Conservation (phyloP, 1,140 invertebrate species). For the Adelges cooleyi region DNA sequence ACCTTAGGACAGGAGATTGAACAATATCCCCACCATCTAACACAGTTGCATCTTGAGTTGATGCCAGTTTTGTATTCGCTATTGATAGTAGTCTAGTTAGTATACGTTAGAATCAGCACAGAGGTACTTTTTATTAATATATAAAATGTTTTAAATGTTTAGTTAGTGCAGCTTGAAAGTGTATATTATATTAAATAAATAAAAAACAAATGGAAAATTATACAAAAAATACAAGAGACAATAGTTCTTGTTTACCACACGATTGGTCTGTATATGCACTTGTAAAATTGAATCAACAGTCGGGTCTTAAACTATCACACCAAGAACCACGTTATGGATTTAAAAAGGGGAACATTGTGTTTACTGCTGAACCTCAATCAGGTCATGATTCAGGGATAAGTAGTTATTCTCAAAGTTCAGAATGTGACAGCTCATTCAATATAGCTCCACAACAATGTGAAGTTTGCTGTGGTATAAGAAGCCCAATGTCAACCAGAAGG, state of each 20-base stretch:
- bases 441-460: conserved; percentile 34
- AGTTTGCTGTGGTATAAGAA: conserved; percentile 30
- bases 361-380: conserved; percentile 39
- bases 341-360: conserved; percentile 44
- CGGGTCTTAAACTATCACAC: neutral
- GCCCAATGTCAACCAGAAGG: conserved; percentile 34
- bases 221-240: too few relatives aligned
- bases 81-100: conserved; percentile 7
- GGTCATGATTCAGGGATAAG: conserved; percentile 1
- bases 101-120: conserved; percentile 6
- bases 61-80: neutral
- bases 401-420: conserved; percentile 36
- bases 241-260: too few relatives aligned
- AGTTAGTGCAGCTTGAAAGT: neutral
- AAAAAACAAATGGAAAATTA: too few relatives aligned
- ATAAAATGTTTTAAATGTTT: too few relatives aligned
- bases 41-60: too few relatives aligned
- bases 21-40: too few relatives aligned
- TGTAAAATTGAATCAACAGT: conserved; percentile 10
- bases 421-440: conserved; percentile 55
- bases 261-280: conserved; percentile 11
- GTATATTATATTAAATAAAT: neutral
- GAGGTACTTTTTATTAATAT: conserved; percentile 6
- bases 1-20: too few relatives aligned
- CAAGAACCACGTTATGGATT: conserved; percentile 38